Percentiles rank a stretch among this genome's conserved stretches.
phyloP scores from a whole-genome alignment of 2,797 vertebrate species.

The Acanthopagrus latus region DNA sequence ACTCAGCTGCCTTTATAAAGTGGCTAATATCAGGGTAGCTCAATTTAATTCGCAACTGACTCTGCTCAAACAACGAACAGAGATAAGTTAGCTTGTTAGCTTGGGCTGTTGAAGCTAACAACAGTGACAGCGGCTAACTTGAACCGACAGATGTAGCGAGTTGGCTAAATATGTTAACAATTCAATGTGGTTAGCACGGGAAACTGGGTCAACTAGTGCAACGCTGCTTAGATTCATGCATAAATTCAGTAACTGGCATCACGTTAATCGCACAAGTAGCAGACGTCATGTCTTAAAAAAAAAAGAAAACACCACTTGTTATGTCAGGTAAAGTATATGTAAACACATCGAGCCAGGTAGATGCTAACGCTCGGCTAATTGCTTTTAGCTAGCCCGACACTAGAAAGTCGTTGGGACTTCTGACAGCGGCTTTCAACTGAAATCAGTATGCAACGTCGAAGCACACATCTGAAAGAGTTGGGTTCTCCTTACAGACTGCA shows the following conservation, averaged over 20 bases:
- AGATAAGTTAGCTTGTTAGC: slow-evolving; percentile 44
- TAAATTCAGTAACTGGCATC: not conserved
- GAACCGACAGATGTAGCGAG: slow-evolving; percentile 41
- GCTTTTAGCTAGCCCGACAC: slow-evolving; percentile 36
- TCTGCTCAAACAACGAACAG: slow-evolving; percentile 27
- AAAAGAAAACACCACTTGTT: slow-evolving; percentile 6
- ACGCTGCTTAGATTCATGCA: fast-evolving
- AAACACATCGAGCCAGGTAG: slow-evolving; percentile 58
- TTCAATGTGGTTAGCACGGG: not conserved
- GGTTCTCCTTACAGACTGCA: not conserved
- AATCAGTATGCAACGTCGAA: slow-evolving; percentile 17
- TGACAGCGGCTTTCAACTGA: slow-evolving; percentile 68
- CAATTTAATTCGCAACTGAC: slow-evolving; percentile 36
- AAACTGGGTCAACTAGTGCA: not conserved
- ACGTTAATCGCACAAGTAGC: not conserved
- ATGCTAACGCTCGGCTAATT: slow-evolving; percentile 52
- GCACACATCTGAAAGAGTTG: not conserved
- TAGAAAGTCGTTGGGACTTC: slow-evolving; percentile 51
- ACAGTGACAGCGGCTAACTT: slow-evolving; percentile 52
- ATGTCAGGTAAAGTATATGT: slow-evolving; percentile 42
- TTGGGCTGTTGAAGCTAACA: slow-evolving; percentile 43
- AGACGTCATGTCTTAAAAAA: not conserved
- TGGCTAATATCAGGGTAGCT: slow-evolving; percentile 11
- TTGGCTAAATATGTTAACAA: slow-evolving; percentile 43
- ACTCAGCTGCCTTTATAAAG: slow-evolving; percentile 6